These are phyloP conservation scores for Coregonus sp. DNA, from an alignment of 2,797 vertebrate species.

Conservation along the genomic window DNA sequence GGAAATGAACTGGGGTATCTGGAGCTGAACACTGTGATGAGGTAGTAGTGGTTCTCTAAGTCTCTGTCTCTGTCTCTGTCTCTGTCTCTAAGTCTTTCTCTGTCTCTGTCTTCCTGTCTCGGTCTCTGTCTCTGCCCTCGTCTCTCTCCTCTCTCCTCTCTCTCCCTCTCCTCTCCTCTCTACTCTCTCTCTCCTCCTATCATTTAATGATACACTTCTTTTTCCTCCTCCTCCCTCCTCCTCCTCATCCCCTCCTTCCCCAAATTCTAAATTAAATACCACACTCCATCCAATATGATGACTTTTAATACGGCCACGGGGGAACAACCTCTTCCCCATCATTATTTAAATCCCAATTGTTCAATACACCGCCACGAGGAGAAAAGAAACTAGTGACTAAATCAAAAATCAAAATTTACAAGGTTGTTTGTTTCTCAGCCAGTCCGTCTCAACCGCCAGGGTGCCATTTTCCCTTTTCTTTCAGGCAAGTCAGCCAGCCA, in stretches of 20 bases:
- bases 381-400: constrained; percentile 67
- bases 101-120: constrained; percentile 3
- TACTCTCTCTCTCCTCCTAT: constrained; percentile 2
- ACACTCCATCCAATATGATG: constrained; percentile 39
- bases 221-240: constrained; percentile 23
- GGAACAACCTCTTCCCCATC: no score
- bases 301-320: no score
- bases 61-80: constrained; percentile 7
- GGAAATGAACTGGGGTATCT: background rate
- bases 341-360: constrained; percentile 73
- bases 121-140: constrained; percentile 18
- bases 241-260: constrained; percentile 26
- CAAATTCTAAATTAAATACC: no score
- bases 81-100: constrained; percentile 18
- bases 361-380: constrained; percentile 44
- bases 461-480: constrained; percentile 60
- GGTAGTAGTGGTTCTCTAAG: background rate
- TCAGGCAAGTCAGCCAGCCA: no score
- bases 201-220: no score
- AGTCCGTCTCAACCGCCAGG: constrained; percentile 52
- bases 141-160: constrained; percentile 25
- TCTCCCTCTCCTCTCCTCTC: background rate
- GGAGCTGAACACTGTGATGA: background rate
- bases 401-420: constrained; percentile 71
- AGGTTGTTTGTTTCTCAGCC: constrained; percentile 48